Evolutionary conservation across 2,888 invertebrate species (phyloP).

Genomic region (Eudasyphora cyanicolor): DNA sequence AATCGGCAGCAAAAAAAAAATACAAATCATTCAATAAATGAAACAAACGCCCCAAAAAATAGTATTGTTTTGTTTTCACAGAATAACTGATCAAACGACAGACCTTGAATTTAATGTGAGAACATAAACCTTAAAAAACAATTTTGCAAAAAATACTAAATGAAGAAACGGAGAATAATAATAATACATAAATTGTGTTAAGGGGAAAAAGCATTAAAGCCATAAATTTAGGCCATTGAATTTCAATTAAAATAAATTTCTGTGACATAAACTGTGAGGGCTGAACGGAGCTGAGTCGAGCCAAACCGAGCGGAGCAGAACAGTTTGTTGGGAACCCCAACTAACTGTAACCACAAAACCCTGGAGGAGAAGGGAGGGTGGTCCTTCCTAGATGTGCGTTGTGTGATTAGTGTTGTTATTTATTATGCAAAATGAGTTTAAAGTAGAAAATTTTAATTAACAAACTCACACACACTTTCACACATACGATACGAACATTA

Average conservation of each 20-base stretch:
- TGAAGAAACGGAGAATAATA: not conserved
- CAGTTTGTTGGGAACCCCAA: not conserved
- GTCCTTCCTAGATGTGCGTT: not conserved
- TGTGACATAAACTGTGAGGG: not conserved
- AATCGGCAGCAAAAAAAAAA: not conserved
- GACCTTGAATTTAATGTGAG: conserved; percentile 17
- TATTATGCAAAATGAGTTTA: conserved; percentile 27
- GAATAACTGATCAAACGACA: not conserved
- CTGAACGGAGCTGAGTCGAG: not conserved
- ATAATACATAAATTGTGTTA: not conserved
- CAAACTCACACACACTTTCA: conserved; percentile 23
- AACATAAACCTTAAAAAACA: conserved; percentile 1
- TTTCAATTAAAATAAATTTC: conserved; percentile 11
- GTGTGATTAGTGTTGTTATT: conserved; percentile 15
- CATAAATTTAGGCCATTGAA: conserved; percentile 27
- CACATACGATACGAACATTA: not conserved
- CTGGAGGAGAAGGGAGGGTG: not conserved
- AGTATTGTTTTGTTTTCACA: not conserved
- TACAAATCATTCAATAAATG: conserved; percentile 9
- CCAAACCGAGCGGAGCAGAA: not conserved
- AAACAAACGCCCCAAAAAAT: conserved; percentile 4
- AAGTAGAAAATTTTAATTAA: conserved; percentile 23
- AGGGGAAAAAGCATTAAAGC: not conserved
- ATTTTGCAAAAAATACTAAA: not conserved
- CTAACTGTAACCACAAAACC: not conserved